Conservation (phyloP, 2,888 invertebrate genomes). For the Drosophila putrida region DNA sequence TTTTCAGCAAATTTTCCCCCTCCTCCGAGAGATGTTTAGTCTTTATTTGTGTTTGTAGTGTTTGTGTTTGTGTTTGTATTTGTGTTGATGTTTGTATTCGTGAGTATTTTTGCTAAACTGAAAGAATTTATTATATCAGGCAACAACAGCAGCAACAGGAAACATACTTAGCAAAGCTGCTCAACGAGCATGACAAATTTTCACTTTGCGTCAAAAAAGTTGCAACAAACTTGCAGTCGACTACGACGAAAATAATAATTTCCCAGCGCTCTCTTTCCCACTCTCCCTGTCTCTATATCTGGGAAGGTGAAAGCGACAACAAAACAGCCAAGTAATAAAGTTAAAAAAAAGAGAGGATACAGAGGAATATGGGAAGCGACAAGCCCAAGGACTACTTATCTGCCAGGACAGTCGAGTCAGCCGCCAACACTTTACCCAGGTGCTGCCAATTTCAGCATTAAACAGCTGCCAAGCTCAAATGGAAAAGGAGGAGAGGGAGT, state of each 20-base stretch:
- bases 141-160: constrained; percentile 22
- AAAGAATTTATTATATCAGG: constrained; percentile 77
- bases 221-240: constrained; percentile 76
- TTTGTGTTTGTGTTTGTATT: constrained; percentile 43
- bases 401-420: constrained; percentile 54
- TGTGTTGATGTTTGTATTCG: constrained; percentile 57
- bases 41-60: constrained; percentile 42
- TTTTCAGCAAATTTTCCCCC: constrained; percentile 28
- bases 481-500: neutral
- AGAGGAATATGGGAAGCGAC: constrained; percentile 19
- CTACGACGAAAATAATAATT: constrained; percentile 71
- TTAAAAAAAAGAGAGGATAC: constrained; percentile 2
- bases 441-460: constrained; percentile 79
- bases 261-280: constrained; percentile 9
- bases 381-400: constrained; percentile 67
- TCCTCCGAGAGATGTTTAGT: constrained; percentile 42
- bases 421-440: constrained; percentile 66
- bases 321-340: constrained; percentile 25
- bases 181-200: constrained; percentile 79
- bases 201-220: constrained; percentile 75
- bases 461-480: constrained; percentile 53
- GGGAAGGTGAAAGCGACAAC: constrained; percentile 31
- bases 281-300: neutral
- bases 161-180: constrained; percentile 61
- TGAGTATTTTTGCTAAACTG: constrained; percentile 73